A percentile compares a stretch with the other conserved stretches of the same genome.
These are phyloP conservation scores for Chiridota heheva DNA, from an alignment of 35 echinoderm and acorn worm genomes.

Conservation along the genomic window DNA sequence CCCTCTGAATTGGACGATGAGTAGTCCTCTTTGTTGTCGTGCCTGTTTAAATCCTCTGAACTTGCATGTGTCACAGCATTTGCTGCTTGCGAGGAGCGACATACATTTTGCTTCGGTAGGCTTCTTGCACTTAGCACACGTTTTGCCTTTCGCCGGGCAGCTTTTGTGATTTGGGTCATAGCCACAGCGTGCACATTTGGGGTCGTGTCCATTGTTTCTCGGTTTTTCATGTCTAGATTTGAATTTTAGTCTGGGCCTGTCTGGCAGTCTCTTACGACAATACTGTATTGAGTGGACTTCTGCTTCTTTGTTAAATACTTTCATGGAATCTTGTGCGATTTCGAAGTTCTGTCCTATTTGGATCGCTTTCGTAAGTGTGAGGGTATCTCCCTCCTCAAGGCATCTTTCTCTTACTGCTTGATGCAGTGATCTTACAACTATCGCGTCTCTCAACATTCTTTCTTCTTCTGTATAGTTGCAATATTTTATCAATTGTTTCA, in stretches of 20 bases:
- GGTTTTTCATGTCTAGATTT: not conserved
- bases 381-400: slow-evolving; percentile 54
- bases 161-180: slow-evolving; percentile 29
- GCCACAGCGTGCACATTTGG: slow-evolving; percentile 65
- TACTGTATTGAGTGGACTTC: slow-evolving; percentile 15
- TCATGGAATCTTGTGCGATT: slow-evolving; percentile 28
- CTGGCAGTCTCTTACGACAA: not conserved
- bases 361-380: slow-evolving; percentile 54
- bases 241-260: not conserved
- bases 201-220: not conserved
- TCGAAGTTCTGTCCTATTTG: slow-evolving; percentile 33
- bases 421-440: slow-evolving; percentile 10
- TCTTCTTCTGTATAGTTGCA: slow-evolving; percentile 68
- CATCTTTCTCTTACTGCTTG: slow-evolving; percentile 65
- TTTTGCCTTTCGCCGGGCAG: slow-evolving; percentile 67
- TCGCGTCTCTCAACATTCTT: slow-evolving; percentile 65
- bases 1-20: too few species aligned
- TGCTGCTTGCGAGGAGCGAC: slow-evolving; percentile 19
- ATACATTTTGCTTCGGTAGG: slow-evolving; percentile 58
- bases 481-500: slow-evolving; percentile 66
- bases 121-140: slow-evolving; percentile 45
- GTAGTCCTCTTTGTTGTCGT: too few species aligned
- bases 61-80: slow-evolving; percentile 30
- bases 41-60: too few species aligned
- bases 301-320: slow-evolving; percentile 12